Percentiles rank a stretch among this genome's conserved stretches.
phyloP scores from a whole-genome alignment of 2,113 vertebrate genomes.

The Microcebus ravelobensis region DNA sequence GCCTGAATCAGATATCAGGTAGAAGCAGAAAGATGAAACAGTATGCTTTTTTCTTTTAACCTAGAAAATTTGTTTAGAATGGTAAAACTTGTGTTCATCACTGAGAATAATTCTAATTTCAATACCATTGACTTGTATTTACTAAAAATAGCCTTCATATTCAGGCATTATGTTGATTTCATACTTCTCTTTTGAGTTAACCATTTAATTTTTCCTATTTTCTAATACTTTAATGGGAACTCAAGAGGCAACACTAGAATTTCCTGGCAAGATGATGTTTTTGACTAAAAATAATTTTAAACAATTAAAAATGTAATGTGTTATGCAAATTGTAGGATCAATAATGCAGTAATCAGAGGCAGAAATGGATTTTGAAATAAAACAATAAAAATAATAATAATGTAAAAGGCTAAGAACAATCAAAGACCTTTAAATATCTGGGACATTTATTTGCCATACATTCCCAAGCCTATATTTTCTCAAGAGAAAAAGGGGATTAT shows the following conservation, averaged over 20 bases:
- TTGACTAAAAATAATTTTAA: constrained; percentile 23
- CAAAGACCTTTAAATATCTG: neutral
- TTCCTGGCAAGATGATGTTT: neutral
- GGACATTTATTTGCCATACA: neutral
- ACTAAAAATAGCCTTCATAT: neutral
- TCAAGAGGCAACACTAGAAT: neutral
- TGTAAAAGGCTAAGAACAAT: neutral
- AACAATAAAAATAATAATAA: neutral
- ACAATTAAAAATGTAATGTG: neutral
- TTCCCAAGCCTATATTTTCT: neutral
- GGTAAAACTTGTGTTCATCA: neutral
- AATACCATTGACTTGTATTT: neutral
- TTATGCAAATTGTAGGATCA: neutral
- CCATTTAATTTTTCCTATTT: neutral
- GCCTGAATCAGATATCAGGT: neutral
- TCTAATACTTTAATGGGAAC: neutral
- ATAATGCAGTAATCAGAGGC: neutral
- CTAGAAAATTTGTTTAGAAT: neutral
- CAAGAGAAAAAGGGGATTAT: neutral
- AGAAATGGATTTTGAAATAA: neutral
- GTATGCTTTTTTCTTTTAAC: neutral
- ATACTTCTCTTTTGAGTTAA: neutral
- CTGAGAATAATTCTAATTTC: neutral
- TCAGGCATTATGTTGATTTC: neutral
- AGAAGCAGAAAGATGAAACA: constrained; percentile 27